Percentiles rank a stretch among this genome's conserved stretches.
phyloP scores from a whole-genome alignment of 2,888 invertebrate species.

The Branchellion lobata region DNA sequence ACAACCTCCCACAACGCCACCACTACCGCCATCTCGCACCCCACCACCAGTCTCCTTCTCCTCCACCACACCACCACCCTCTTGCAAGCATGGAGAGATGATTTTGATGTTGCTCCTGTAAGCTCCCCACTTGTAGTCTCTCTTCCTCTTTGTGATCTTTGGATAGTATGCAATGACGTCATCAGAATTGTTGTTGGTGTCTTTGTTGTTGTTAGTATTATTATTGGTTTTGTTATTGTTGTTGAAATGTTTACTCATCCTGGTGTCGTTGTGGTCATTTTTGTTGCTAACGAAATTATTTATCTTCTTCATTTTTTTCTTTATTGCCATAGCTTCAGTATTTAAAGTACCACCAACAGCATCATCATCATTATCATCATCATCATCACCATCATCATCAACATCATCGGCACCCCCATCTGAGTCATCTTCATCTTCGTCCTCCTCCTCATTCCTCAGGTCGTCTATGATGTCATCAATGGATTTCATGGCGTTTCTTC shows the following conservation, averaged over 20 bases:
- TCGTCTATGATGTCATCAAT: conserved; percentile 39
- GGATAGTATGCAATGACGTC: neutral
- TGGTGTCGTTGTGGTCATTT: too few relatives aligned
- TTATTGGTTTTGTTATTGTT: neutral
- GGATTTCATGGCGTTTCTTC: conserved; percentile 36
- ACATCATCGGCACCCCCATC: too few relatives aligned
- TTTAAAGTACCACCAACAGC: neutral
- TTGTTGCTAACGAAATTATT: neutral
- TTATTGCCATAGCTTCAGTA: neutral
- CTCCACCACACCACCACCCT: too few relatives aligned
- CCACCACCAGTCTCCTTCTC: too few relatives aligned
- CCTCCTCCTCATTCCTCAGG: neutral
- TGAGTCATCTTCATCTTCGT: conserved; percentile 14
- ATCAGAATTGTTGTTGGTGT: neutral
- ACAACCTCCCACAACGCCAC: too few relatives aligned
- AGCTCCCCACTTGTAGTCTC: neutral
- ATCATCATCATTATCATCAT: neutral
- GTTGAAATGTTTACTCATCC: too few relatives aligned
- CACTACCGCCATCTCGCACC: too few relatives aligned
- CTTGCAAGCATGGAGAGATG: too few relatives aligned
- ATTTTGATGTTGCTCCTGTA: neutral
- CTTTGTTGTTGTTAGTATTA: neutral
- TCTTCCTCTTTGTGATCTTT: neutral
- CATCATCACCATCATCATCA: neutral
- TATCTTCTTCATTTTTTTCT: neutral